These are phyloP conservation scores for zebrafish (Danio rerio) DNA, from an alignment of 2,113 vertebrate genomes.

Conservation along the genomic window DNA sequence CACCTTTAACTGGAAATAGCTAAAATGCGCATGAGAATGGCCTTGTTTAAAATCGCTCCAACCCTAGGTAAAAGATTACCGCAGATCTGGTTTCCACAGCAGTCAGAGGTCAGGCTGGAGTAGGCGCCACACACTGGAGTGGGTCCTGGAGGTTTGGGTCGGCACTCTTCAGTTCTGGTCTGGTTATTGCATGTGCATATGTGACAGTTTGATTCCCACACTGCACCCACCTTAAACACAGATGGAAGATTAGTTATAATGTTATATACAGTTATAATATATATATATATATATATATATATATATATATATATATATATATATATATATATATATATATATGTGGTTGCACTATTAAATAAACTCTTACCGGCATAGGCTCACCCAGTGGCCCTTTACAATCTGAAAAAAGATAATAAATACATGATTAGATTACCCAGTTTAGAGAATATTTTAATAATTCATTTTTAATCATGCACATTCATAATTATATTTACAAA, in stretches of 20 bases:
- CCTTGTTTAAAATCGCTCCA: no score
- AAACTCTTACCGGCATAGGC: constrained; percentile 62
- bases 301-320: neutral
- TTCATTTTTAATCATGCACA: no score
- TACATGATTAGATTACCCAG: neutral
- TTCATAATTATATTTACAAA: no score
- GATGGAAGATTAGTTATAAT: neutral
- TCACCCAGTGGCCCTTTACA: constrained; percentile 73
- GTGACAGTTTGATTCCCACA: constrained; percentile 71
- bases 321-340: neutral
- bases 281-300: neutral
- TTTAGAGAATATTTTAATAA: neutral
- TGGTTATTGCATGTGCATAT: constrained; percentile 68
- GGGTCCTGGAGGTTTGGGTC: neutral
- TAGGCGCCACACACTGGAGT: constrained; percentile 42
- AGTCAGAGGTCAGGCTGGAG: constrained; percentile 52
- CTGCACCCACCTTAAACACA: constrained; percentile 67
- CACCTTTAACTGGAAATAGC: no score
- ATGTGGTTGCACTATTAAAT: neutral
- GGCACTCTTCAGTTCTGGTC: constrained; percentile 66
- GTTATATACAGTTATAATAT: no score
- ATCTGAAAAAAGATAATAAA: constrained; percentile 53
- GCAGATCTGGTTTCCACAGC: constrained; percentile 63
- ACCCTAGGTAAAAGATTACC: no score
- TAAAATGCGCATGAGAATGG: no score